phyloP scores from a whole-genome alignment of 2,113 vertebrate species.

The Saiga tatarica region DNA sequence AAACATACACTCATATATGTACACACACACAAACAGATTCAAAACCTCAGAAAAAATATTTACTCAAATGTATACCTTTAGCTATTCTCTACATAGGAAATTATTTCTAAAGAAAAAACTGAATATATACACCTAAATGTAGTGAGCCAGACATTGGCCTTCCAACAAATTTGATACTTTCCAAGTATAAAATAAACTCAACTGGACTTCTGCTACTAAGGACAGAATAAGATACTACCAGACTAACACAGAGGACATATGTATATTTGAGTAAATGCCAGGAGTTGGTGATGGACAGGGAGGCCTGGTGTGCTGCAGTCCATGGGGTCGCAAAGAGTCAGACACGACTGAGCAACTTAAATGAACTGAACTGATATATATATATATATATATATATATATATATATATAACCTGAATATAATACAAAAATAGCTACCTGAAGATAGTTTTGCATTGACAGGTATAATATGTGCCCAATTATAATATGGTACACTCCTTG shows the following conservation, averaged over 20 bases:
- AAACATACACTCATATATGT: not conserved
- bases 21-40: not conserved
- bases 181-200: not conserved
- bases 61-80: not conserved
- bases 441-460: not conserved
- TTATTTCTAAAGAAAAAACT: conserved; percentile 1
- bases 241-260: not conserved
- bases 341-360: accelerated
- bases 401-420: not conserved
- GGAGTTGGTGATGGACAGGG: not conserved
- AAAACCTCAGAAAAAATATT: not conserved
- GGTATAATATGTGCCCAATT: not conserved
- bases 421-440: not conserved
- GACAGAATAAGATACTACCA: not conserved
- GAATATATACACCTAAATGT: not conserved
- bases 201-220: not conserved
- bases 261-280: not conserved
- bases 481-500: not conserved
- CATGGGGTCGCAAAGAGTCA: accelerated
- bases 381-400: not conserved
- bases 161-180: not conserved
- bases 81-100: not conserved
- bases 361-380: not conserved
- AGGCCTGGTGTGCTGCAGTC: not conserved
- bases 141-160: not conserved